Evolutionary conservation across 2,113 vertebrate genomes (phyloP).

Genomic region (Myocastor coypus): DNA sequence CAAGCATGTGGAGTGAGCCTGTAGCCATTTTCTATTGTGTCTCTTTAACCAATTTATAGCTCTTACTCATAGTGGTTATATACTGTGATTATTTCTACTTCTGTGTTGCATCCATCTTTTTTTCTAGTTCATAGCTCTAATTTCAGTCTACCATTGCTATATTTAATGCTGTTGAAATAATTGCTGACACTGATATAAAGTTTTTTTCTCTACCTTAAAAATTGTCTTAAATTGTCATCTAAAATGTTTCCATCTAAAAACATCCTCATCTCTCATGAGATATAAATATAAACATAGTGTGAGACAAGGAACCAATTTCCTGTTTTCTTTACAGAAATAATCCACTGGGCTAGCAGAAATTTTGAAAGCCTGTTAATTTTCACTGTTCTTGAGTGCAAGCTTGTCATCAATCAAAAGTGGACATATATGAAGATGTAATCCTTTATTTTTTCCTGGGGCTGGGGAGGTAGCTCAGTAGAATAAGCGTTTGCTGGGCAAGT

Average conservation of each 20-base stretch:
- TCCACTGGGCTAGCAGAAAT: neutral
- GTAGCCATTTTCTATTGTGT: neutral
- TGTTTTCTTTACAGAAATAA: neutral
- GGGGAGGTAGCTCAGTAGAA: too few species aligned
- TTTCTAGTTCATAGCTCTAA: neutral
- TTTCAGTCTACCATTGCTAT: neutral
- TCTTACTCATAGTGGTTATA: neutral
- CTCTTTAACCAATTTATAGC: neutral
- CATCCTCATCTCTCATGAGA: neutral
- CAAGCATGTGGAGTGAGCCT: neutral
- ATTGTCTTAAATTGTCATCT: neutral
- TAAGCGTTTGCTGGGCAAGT: too few species aligned
- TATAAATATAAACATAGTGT: neutral
- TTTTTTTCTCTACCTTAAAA: conserved; percentile 22
- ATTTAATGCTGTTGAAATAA: neutral
- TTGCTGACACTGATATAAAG: neutral
- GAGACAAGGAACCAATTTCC: neutral
- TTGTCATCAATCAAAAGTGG: neutral
- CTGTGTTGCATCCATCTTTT: neutral
- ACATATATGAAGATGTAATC: accelerated
- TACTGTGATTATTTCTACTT: neutral
- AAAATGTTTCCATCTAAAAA: neutral
- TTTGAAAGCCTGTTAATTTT: neutral
- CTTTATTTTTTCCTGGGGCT: too few species aligned
- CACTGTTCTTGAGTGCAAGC: neutral